Percentiles rank a stretch among this genome's conserved stretches.
These are phyloP conservation scores for Dendrocopos noguchii DNA, from an alignment of 2,113 vertebrate species.

Conservation along the genomic window DNA sequence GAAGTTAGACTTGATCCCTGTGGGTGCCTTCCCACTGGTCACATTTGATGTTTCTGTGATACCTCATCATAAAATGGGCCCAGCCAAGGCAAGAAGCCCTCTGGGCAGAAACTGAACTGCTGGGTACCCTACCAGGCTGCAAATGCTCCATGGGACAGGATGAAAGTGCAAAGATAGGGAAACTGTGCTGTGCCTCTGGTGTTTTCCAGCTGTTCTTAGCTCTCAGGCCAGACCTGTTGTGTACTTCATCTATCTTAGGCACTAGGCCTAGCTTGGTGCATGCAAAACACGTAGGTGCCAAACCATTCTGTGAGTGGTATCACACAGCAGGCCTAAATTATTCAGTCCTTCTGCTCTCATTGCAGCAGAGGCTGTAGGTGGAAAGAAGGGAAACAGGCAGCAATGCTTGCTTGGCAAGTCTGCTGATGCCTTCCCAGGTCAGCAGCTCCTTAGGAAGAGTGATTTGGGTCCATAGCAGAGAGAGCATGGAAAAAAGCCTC, in stretches of 20 bases:
- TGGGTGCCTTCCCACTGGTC: neutral
- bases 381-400: neutral
- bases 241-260: neutral
- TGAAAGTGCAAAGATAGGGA: neutral
- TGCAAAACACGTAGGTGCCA: neutral
- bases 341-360: neutral
- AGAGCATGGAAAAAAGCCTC: neutral
- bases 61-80: neutral
- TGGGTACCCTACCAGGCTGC: neutral
- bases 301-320: neutral
- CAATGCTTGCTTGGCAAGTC: neutral
- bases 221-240: neutral
- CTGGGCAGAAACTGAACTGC: neutral
- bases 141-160: neutral
- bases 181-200: neutral
- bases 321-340: neutral
- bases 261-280: neutral
- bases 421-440: neutral
- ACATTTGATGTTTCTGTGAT: neutral
- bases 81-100: neutral
- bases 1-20: neutral
- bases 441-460: neutral
- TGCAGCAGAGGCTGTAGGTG: neutral
- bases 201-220: accelerated
- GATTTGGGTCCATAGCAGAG: neutral